Base-by-base conservation (phyloP, 2,797 vertebrate genomes). In the Mormyrops boulengeri region DNA sequence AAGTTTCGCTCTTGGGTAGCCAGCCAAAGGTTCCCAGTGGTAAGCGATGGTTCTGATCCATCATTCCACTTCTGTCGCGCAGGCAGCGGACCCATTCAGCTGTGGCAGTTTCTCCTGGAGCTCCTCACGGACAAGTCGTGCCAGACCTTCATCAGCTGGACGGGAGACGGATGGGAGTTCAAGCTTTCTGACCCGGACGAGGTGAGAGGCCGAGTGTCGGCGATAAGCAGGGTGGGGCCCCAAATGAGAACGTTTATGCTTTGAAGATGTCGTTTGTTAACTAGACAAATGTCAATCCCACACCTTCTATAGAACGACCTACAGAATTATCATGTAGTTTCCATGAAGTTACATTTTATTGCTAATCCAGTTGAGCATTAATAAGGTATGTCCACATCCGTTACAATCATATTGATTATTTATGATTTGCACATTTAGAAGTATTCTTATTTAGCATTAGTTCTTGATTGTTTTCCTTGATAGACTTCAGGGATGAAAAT, bases 91-190 rank as follows among this genome's bases (percentile, higher is more conserved):
- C 99, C 99, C 88, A 99, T 99, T 93, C 99, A 99, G 91, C 97
- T 99, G 94, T 99, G 99, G 99, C 99, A 99, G 95, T 99, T 99
- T 94, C 96, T 99, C 89, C 95, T 99, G 96, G 98, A 99, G 93
- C 96, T 99, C 91, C 96, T 99, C 93, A 99, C 99, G 88, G 99
- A 99, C 96, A 99, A 99, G 94, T 99, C 99, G 88, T 99, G 99
- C 93, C 99, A 99, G 96, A 97, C 99, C 92, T 99, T 99, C 95
- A 99, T 99, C 96, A 99, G 99, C 96, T 99, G 99, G 99, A 99
- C 99, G 14, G 99, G 99, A n/a, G 98, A 99, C 30, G 99, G 99
- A 95, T 99, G 99, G 99, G 99, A 99, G 94, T 99, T 99, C 95
- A 99, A 99, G 92, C 98, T 99, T 30, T 99, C 99, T 0, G 99